phyloP scores from a whole-genome alignment of 92 coral and sea anemone species.

The Desmophyllum pertusum region DNA sequence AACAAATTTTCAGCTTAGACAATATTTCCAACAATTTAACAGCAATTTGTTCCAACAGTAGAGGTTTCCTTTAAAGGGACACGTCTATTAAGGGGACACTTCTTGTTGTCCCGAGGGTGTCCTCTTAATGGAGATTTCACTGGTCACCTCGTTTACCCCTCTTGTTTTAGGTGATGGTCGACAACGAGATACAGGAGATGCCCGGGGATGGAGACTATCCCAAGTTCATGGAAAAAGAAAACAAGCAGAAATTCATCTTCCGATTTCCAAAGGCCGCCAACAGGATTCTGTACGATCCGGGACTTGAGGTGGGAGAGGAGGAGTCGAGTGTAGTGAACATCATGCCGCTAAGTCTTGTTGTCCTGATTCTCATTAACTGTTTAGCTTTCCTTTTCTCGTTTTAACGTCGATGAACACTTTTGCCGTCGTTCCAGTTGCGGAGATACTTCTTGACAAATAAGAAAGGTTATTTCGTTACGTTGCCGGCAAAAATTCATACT shows the following conservation, averaged over 20 bases:
- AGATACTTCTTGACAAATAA: neutral
- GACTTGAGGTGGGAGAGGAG: constrained; percentile 22
- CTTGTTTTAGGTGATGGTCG: constrained; percentile 29
- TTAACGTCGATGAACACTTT: neutral
- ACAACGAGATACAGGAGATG: constrained; percentile 29
- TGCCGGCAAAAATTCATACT: neutral
- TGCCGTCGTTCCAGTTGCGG: neutral
- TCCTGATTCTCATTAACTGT: neutral
- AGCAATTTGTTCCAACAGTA: no score
- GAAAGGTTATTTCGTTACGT: neutral
- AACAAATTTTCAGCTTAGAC: no score
- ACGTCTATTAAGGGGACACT: no score
- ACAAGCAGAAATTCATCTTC: constrained; percentile 37
- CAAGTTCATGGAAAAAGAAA: constrained; percentile 5
- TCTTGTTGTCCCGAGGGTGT: no score
- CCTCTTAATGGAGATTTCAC: no score
- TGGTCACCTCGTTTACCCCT: no score
- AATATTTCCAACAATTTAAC: no score
- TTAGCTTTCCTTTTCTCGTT: neutral
- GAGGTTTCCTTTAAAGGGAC: no score
- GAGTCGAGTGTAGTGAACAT: neutral
- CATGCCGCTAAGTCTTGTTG: neutral
- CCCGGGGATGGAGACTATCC: constrained; percentile 36
- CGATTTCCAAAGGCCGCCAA: constrained; percentile 36
- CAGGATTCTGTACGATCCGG: constrained; percentile 33